Conservation (phyloP, 2,888 invertebrate species). For the Peribatodes rhomboidaria region DNA sequence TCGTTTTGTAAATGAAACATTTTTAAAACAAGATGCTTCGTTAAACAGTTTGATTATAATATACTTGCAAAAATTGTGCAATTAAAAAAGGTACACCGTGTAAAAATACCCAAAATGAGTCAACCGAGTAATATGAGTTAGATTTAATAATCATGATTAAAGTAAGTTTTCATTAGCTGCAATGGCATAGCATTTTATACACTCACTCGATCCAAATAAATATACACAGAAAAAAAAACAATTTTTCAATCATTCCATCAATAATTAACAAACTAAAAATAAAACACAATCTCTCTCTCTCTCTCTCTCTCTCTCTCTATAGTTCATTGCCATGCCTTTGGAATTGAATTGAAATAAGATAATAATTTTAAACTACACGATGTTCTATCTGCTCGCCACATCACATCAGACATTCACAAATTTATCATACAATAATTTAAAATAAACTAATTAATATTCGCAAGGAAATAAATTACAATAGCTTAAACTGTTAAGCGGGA, state of each 20-base stretch:
- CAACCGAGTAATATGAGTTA: not conserved
- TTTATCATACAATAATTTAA: slow-evolving; percentile 67
- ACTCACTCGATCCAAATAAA: not conserved
- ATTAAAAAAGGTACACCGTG: not conserved
- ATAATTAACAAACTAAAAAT: slow-evolving; percentile 8
- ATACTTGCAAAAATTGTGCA: not conserved
- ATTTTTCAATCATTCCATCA: slow-evolving; percentile 12
- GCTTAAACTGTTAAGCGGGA: slow-evolving; percentile 57
- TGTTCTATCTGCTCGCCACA: slow-evolving; percentile 6
- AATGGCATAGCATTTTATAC: slow-evolving; percentile 3
- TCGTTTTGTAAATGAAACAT: slow-evolving; percentile 4
- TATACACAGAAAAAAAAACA: slow-evolving; percentile 5
- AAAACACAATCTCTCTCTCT: not conserved
- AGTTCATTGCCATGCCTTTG: not conserved
- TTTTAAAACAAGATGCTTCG: slow-evolving; percentile 37
- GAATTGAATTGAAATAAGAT: slow-evolving; percentile 5
- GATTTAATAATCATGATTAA: not conserved
- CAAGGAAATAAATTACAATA: slow-evolving; percentile 79
- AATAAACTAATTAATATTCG: slow-evolving; percentile 67
- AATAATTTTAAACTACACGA: not conserved
- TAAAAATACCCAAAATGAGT: not conserved
- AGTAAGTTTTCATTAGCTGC: not conserved
- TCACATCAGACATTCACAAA: slow-evolving; percentile 40
- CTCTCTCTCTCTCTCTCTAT: not conserved
- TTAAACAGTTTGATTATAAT: not conserved